phyloP scores from a whole-genome alignment of 2,113 vertebrate species.

The Silurus meridionalis region DNA sequence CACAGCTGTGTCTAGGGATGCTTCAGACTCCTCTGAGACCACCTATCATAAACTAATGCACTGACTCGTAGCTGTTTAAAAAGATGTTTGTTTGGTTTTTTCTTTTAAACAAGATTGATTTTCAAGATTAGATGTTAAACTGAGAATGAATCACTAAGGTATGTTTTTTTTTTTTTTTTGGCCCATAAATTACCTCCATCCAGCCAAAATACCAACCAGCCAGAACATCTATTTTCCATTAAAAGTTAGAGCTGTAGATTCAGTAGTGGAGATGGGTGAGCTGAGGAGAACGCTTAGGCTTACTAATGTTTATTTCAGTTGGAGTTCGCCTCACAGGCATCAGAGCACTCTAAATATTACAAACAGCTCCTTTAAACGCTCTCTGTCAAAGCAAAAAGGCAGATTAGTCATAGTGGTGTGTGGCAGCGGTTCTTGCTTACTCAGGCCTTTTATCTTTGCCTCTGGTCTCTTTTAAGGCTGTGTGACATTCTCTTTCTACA shows the following conservation, averaged over 20 bases:
- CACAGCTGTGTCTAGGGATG: constrained; percentile 3
- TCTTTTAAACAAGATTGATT: neutral
- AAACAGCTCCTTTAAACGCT: constrained; percentile 1
- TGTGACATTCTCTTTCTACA: constrained; percentile 19
- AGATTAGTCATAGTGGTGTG: constrained; percentile 19
- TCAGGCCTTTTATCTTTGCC: neutral
- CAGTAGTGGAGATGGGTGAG: neutral
- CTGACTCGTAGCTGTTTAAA: neutral
- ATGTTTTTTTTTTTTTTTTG: neutral
- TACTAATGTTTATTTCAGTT: neutral
- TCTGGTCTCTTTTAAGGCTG: constrained; percentile 22
- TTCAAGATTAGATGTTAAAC: neutral
- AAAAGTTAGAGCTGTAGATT: neutral
- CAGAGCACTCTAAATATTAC: neutral
- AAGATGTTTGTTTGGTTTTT: neutral
- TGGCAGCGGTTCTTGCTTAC: neutral
- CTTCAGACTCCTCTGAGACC: neutral
- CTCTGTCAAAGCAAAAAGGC: constrained; percentile 1
- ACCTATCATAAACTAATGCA: neutral
- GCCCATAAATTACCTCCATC: neutral
- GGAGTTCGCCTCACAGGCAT: neutral
- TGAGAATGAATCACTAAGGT: neutral
- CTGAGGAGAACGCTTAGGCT: neutral
- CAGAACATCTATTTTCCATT: neutral
- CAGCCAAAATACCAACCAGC: too few relatives aligned